Evolutionary conservation across 2,888 invertebrate species (phyloP), one percentile per base, ranked within the genome.

Genomic region (Balanococcus diminutus): DNA sequence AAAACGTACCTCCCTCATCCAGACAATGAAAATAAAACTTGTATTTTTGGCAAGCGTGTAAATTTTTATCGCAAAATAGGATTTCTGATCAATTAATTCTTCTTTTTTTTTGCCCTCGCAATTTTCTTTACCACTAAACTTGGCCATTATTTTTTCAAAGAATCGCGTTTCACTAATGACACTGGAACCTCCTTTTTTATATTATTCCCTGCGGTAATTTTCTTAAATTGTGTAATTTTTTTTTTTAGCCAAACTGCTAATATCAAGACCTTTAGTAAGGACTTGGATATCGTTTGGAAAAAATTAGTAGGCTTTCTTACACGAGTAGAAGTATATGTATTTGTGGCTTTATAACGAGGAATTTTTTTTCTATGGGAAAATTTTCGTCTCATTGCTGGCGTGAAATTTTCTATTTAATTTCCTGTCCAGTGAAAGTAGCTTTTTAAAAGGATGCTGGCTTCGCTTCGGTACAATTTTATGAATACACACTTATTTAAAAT

Each of bases 81-180:
- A 67, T 67, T 67, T 67, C 67, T 67, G 67, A 67, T 67, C 67
- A 67, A 67, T 67, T 67, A 67, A 67, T 67, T 67, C 67, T 9
- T n/a, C n/a, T 67, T 31, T 67, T 67, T 67, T 67, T 67, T 28
- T 67, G 28, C 67, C 67, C 67, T 67, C 67, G 28, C 67, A 28
- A 28, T 67, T 67, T 67, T 67, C 67, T 67, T 67, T 67, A 14
- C 67, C 11, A 14, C 67, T 5, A 67, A 67, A 67, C 28, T 67
- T 67, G 67, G 67, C 67, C 28, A 67, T 67, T 67, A 67, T 67
- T 67, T 67, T 67, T 67, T 67, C 67, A 67, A 67, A 67, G 28
- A 67, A 67, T 28, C 14, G 67, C 28, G 67, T 67, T 22, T 67
- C 67, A 16, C 67, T 67, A 67, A 67, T 67, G 67, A 67, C 67